These are phyloP conservation scores for Heteromormyrus szaboi DNA, from an alignment of 2,797 vertebrate genomes.

Conservation along the genomic window DNA sequence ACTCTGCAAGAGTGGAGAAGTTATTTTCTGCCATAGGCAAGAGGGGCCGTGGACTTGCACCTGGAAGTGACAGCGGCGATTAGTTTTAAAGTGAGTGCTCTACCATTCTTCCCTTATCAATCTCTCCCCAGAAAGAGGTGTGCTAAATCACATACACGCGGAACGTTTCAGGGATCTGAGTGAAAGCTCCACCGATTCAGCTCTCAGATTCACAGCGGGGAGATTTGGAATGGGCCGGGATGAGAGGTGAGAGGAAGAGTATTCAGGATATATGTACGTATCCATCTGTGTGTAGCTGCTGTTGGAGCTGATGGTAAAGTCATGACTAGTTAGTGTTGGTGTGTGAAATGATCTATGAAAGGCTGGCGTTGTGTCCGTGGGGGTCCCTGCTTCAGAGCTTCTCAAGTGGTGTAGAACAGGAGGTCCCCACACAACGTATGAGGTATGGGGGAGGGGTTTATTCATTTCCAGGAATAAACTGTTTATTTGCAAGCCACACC, in stretches of 20 bases:
- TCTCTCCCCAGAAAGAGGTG: slow-evolving; percentile 29
- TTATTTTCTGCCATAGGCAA: slow-evolving; percentile 38
- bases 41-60: slow-evolving; percentile 25
- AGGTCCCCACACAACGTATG: background rate
- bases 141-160: slow-evolving; percentile 14
- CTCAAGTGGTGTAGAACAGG: background rate
- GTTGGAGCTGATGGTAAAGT: background rate
- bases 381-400: background rate
- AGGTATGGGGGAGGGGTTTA: background rate
- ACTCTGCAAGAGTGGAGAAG: slow-evolving; percentile 29
- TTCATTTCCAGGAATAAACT: background rate
- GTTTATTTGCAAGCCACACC: background rate
- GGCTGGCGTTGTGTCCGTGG: background rate
- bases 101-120: slow-evolving; percentile 34
- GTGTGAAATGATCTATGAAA: background rate
- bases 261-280: background rate
- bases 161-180: background rate
- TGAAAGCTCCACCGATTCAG: background rate
- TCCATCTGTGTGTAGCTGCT: background rate
- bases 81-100: slow-evolving; percentile 40
- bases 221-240: background rate
- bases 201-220: background rate
- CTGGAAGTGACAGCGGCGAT: slow-evolving; percentile 41
- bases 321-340: background rate
- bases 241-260: background rate